Conservation (phyloP, 2,797 vertebrate species). For the Spatula versicolor region DNA sequence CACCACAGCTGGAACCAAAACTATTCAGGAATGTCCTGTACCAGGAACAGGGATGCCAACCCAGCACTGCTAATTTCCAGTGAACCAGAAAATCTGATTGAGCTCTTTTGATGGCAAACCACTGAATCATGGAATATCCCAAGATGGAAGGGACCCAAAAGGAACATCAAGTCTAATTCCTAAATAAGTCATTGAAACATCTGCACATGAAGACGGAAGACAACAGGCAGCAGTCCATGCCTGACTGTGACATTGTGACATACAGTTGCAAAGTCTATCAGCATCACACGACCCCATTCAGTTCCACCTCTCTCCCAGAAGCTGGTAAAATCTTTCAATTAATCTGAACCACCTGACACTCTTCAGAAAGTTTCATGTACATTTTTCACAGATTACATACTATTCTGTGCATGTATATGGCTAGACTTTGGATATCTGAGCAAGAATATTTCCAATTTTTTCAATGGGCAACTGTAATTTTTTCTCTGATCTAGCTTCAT, state of each 20-base stretch:
- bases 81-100: neutral
- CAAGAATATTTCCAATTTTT: neutral
- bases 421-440: neutral
- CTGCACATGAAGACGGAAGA: neutral
- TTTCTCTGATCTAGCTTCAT: neutral
- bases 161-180: neutral
- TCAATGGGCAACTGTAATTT: neutral
- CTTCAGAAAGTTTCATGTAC: neutral
- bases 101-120: neutral
- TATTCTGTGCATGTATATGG: neutral
- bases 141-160: neutral
- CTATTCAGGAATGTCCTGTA: neutral
- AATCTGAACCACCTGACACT: neutral
- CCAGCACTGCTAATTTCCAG: neutral
- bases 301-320: neutral
- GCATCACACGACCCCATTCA: accelerated
- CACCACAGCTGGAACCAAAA: neutral
- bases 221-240: neutral
- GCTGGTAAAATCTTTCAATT: neutral
- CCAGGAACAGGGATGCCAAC: neutral
- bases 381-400: neutral
- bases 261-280: neutral
- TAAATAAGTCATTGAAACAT: neutral
- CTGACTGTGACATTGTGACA: neutral
- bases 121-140: neutral